A percentile compares a stretch with the other conserved stretches of the same genome.
These are phyloP conservation scores for Zeugodacus cucurbitae DNA, from an alignment of 1,140 invertebrate species.

Conservation along the genomic window DNA sequence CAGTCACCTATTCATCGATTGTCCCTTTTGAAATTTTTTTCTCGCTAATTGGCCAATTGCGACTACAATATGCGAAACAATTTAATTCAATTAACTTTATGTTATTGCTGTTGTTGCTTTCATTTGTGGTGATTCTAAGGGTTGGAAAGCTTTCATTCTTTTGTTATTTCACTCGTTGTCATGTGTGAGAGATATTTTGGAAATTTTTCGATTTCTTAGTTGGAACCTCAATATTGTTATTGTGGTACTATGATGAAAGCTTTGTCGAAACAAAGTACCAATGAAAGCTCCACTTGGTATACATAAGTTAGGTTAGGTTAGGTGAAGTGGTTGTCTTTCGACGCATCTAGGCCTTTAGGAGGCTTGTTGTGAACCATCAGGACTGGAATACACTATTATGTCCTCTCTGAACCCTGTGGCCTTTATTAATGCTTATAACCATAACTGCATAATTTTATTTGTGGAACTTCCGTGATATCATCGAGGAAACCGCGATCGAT, in stretches of 20 bases:
- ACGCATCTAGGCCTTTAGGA: too few species aligned
- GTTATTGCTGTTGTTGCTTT: conserved; percentile 43
- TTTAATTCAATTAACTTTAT: conserved; percentile 64
- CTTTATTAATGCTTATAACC: too few species aligned
- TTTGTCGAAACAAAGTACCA: background rate
- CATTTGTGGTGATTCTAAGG: background rate
- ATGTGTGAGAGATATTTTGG: background rate
- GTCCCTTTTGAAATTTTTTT: conserved; percentile 36
- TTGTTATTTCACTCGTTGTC: background rate
- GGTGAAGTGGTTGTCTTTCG: too few species aligned
- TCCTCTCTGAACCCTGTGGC: too few species aligned
- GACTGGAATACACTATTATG: too few species aligned
- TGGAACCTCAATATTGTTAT: background rate
- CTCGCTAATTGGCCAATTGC: conserved; percentile 61
- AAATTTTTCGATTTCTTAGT: background rate
- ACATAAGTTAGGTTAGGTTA: too few species aligned
- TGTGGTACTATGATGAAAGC: background rate
- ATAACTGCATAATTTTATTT: too few species aligned
- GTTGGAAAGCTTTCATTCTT: background rate
- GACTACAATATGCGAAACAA: conserved; percentile 53
- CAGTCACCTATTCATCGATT: background rate
- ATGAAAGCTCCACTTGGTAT: background rate
- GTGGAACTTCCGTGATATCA: too few species aligned
- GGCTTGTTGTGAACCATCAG: too few species aligned
- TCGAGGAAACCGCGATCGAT: too few species aligned